These are phyloP conservation scores for Prosopocoilus inquinatus DNA, from an alignment of 2,888 invertebrate genomes.

Conservation along the genomic window DNA sequence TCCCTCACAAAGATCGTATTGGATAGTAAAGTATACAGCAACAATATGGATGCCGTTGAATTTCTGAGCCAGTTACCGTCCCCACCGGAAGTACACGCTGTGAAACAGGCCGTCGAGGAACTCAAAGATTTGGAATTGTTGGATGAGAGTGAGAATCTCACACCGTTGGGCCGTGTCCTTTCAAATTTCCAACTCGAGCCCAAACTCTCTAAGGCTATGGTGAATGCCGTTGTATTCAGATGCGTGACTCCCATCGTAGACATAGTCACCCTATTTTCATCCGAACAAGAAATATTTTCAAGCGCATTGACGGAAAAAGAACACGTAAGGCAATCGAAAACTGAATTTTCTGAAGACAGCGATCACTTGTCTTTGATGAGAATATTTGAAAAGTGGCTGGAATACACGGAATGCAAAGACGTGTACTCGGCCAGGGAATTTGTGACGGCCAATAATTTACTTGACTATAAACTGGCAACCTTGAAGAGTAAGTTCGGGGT, in stretches of 20 bases:
- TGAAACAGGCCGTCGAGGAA: constrained; percentile 59
- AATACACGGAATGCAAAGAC: constrained; percentile 38
- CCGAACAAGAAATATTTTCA: constrained; percentile 56
- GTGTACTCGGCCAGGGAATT: constrained; percentile 43
- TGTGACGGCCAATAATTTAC: constrained; percentile 51
- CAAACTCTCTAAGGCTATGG: constrained; percentile 58
- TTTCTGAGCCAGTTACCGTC: constrained; percentile 64
- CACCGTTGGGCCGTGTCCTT: constrained; percentile 60
- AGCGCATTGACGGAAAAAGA: constrained; percentile 53
- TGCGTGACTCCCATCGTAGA: constrained; percentile 56
- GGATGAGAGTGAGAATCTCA: constrained; percentile 59
- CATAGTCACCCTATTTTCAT: constrained; percentile 51
- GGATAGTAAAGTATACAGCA: constrained; percentile 62
- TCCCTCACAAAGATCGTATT: constrained; percentile 56
- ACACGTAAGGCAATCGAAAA: constrained; percentile 55
- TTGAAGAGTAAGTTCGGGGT: constrained; percentile 52
- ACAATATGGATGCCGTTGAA: constrained; percentile 56
- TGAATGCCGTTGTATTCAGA: constrained; percentile 59
- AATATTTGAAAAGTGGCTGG: constrained; percentile 57
- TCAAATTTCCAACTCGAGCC: constrained; percentile 59
- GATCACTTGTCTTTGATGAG: constrained; percentile 63
- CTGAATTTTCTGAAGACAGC: constrained; percentile 54
- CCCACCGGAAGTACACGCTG: constrained; percentile 56
- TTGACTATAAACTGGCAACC: constrained; percentile 54
- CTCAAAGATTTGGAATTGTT: constrained; percentile 60